Base-by-base conservation (phyloP, 2,113 vertebrate species). In the Dipodomys ordii region DNA sequence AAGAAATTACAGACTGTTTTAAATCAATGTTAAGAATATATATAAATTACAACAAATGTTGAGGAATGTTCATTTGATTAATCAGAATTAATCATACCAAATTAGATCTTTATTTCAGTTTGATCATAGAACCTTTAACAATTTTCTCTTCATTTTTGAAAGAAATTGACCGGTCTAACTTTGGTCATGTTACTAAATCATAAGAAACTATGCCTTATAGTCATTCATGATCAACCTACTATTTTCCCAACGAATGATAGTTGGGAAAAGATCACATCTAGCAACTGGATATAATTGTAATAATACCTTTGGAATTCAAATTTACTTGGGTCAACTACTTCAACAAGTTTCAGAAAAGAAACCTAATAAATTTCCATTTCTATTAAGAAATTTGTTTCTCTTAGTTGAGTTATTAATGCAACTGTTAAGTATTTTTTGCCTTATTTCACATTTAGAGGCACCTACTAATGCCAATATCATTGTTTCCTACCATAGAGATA, bases 161-260 rank as follows among this genome's bases (percentile, higher is more conserved):
- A 79, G 80, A 39, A 39, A 39, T 91, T 78, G 44, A 82, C 60
- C 78, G 60, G 35, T 69, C 90, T 92, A 53, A 93, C 88, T 94
- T 73, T 90, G 23, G 18, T 30, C 49, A 44, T 67, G 44, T 39
- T 49, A 71, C 69, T 79, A 85, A 69, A 53, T 76, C 30, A 72
- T 77, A 72, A 64, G 71, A 88, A 83, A 15, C 8, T 80, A 32
- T 62, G 2, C 60, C 15, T 49, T 76, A 81, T 73, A 35, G 27
- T 69, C 20, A 77, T 74, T 79, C 44, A 57, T 20, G 49, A 6
- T 81, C 44, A 85, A 9, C 68, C 65, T 46, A 69, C 28, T 49
- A 46, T 94, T 82, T 94, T 49, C 62, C 57, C 9, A 88, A 64
- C 76, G 90, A 79, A 65, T 22, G 7, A 76, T 79, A 77, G 11